Evolutionary conservation across 2,797 vertebrate species (phyloP), one percentile per base, ranked within the genome.

Genomic region (Vultur gryphus): DNA sequence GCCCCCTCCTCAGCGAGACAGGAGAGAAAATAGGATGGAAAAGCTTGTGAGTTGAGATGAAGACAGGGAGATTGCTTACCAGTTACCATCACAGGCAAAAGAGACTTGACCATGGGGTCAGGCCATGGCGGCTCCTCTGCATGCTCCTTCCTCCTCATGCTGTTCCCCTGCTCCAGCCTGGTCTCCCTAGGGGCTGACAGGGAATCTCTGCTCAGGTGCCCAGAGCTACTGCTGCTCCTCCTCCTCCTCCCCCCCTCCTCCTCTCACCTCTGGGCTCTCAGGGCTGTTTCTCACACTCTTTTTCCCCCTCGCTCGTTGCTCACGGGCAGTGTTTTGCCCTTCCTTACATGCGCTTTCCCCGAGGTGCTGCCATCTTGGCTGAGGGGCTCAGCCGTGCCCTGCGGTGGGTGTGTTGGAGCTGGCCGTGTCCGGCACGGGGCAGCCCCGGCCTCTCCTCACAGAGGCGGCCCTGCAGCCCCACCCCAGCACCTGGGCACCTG

Each of bases 351-450:
- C 2, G 13, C 28, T 35, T 61, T 66, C 48, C 12, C 37, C 0
- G 10, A 31, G 70, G 29, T 3, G 4, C 28, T 1, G 1, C 51
- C 2, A 0, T 41, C 23, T 7, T 4, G 29, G 44, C n/a, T n/a
- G 66, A 0, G 0, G 58, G 44, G 18, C 55, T 11, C 7, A 9
- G 37, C 23, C 1, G 0, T 33, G 17, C 46, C 54, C 46, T 8
- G 18, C 4, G 2, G 37, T 62, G 85, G 51, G 31, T 21, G 9
- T 4, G 7, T 13, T 61, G 84, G 72, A 43, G 8, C 28, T 0
- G 1, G 28, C 54, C 8, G 21, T 43, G 44, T 29, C 48, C 4
- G 9, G 23, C 25, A 18, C 1, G 2, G 13, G 8, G 51, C 59
- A 65, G 28, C 17, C 19, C 24, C 0, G 0, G 35, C 16, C 4